Conservation (phyloP, 2,797 vertebrate genomes). For the Enteromius viviparus region DNA sequence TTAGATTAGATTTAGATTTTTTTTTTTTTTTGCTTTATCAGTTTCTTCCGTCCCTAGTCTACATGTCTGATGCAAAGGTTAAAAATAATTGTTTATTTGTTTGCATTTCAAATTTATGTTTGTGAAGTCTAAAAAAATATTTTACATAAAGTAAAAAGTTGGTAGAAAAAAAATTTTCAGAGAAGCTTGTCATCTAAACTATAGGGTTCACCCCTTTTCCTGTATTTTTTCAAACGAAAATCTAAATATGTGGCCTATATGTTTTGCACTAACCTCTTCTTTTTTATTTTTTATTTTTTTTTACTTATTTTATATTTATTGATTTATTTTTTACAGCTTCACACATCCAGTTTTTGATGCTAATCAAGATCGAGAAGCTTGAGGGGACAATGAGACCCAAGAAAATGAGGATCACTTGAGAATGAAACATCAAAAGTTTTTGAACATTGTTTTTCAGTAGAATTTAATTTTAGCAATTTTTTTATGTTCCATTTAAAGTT, state of each 20-base stretch:
- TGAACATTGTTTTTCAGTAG: neutral
- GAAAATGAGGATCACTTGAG: neutral
- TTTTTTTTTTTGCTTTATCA: neutral
- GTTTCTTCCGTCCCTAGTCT: neutral
- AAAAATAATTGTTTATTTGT: neutral
- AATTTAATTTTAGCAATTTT: neutral
- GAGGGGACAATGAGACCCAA: neutral
- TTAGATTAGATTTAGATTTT: neutral
- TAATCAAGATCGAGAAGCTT: neutral
- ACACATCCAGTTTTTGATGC: neutral
- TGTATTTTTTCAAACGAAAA: neutral
- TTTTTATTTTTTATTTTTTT: neutral
- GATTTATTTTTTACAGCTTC: neutral
- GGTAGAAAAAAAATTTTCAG: neutral
- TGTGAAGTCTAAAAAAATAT: neutral
- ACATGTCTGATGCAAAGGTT: neutral
- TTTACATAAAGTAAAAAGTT: neutral
- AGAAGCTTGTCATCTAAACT: neutral
- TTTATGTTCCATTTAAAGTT: neutral
- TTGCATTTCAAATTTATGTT: neutral
- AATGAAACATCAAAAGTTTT: neutral
- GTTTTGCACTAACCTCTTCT: neutral
- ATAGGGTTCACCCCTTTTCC: too few relatives aligned
- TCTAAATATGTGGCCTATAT: neutral
- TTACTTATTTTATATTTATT: neutral